Percentiles rank a stretch among this genome's conserved stretches.
These are phyloP conservation scores for Samia ricini DNA, from an alignment of 1,140 invertebrate species.

Conservation along the genomic window DNA sequence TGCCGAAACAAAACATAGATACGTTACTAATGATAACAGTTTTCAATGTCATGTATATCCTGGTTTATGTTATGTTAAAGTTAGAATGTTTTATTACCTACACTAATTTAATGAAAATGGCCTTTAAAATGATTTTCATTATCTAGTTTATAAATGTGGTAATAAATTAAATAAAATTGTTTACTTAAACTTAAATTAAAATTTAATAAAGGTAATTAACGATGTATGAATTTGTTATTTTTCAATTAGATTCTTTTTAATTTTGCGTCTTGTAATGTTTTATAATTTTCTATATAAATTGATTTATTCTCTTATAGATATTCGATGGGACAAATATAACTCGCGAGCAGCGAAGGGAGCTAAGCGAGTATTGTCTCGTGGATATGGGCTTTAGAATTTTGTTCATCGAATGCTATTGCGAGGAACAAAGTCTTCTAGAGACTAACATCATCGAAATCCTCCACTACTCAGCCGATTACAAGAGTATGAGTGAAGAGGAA, in stretches of 20 bases:
- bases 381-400: slow-evolving; percentile 91
- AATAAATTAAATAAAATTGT: too few relatives aligned
- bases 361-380: slow-evolving; percentile 85
- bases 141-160: background rate
- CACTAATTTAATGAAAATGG: background rate
- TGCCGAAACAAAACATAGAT: background rate
- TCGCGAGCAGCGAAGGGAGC: slow-evolving; percentile 85
- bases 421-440: slow-evolving; percentile 89
- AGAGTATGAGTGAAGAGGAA: slow-evolving; percentile 84
- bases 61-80: background rate
- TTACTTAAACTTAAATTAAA: too few relatives aligned
- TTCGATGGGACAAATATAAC: slow-evolving; percentile 97
- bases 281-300: background rate
- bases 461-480: slow-evolving; percentile 93
- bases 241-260: too few relatives aligned
- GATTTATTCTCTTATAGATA: slow-evolving; percentile 81
- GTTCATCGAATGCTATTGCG: slow-evolving; percentile 95
- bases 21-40: background rate
- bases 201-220: too few relatives aligned
- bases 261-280: too few relatives aligned
- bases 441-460: slow-evolving; percentile 94
- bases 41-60: slow-evolving; percentile 3
- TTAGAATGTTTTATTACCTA: background rate
- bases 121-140: background rate
- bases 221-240: too few relatives aligned